These are phyloP conservation scores for Euplexia lucipara DNA, from an alignment of 2,888 invertebrate genomes.

Conservation along the genomic window DNA sequence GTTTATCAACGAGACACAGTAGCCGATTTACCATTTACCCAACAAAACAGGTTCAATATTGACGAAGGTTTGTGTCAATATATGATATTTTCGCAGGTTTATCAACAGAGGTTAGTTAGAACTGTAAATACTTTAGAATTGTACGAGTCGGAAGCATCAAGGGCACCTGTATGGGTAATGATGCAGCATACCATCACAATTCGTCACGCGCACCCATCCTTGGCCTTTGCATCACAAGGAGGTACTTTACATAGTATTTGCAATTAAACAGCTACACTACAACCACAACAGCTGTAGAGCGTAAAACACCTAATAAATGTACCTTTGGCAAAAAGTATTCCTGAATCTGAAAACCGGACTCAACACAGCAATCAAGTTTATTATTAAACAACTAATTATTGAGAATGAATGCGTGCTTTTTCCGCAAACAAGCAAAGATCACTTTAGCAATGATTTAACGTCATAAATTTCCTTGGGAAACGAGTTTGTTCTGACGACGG, in stretches of 20 bases:
- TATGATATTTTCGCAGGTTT: not conserved
- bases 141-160: not conserved
- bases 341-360: conserved; percentile 26
- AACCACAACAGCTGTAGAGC: too few species aligned
- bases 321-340: too few species aligned
- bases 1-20: not conserved
- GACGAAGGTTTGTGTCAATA: not conserved
- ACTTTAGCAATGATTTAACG: conserved; percentile 23
- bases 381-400: conserved; percentile 11
- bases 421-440: conserved; percentile 36
- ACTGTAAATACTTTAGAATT: conserved; percentile 1
- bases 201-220: conserved; percentile 15
- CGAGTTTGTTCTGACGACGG: conserved; percentile 67
- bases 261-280: conserved; percentile 8
- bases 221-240: conserved; percentile 44
- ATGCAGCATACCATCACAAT: too few species aligned
- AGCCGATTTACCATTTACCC: conserved; percentile 37
- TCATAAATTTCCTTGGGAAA: conserved; percentile 68
- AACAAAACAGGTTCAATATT: conserved; percentile 22
- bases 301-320: too few species aligned
- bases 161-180: conserved; percentile 18
- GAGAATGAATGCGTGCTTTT: conserved; percentile 33
- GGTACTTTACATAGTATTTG: conserved; percentile 27
- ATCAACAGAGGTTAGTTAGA: not conserved
- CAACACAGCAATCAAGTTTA: conserved; percentile 8